These are phyloP conservation scores for Fratercula arctica DNA, from an alignment of 2,797 vertebrate species.

Conservation along the genomic window DNA sequence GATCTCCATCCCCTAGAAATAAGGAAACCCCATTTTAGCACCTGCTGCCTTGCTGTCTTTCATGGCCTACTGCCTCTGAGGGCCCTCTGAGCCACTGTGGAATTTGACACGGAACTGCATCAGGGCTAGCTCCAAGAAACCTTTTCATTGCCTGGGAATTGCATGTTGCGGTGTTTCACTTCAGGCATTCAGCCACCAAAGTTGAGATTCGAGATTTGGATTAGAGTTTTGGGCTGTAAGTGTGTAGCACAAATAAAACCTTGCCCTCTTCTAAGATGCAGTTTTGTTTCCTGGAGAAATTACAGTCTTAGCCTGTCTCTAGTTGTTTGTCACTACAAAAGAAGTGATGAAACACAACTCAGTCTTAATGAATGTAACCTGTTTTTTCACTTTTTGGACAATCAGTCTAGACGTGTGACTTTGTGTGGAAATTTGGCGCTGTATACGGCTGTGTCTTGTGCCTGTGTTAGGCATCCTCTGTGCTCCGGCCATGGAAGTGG, in stretches of 20 bases:
- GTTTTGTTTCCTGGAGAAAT: background rate
- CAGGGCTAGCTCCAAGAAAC: background rate
- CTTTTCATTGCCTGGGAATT: background rate
- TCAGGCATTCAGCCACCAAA: background rate
- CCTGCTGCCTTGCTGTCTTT: background rate
- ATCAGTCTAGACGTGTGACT: background rate
- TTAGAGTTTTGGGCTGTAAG: background rate
- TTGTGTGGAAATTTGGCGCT: background rate
- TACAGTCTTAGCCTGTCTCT: background rate
- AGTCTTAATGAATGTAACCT: background rate
- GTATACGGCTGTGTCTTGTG: background rate
- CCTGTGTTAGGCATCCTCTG: background rate
- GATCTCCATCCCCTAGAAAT: background rate
- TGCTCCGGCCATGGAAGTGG: background rate
- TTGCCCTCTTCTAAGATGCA: background rate
- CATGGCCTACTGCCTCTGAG: background rate
- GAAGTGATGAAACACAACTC: background rate
- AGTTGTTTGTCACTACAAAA: background rate
- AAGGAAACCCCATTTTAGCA: background rate
- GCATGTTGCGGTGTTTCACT: background rate
- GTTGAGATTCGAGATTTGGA: background rate
- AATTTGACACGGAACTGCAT: background rate
- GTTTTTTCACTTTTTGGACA: background rate
- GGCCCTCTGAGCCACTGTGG: fast-evolving
- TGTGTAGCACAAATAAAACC: background rate